Evolutionary conservation across 2,113 vertebrate genomes (phyloP), one percentile per base, ranked within the genome.

Genomic region (Strix uralensis): DNA sequence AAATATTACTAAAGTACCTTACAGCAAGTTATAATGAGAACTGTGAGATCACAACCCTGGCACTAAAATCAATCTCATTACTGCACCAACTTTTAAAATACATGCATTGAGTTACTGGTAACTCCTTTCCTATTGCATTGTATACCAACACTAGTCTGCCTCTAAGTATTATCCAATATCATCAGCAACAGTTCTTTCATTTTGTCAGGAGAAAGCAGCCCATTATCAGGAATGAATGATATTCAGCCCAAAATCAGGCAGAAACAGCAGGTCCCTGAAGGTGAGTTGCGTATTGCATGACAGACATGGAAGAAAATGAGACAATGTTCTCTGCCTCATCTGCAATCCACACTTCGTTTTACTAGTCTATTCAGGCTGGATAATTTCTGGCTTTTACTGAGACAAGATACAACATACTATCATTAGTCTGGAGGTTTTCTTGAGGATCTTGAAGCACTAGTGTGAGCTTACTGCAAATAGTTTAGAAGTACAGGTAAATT

Each of bases 111-210:
- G 54, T 52, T 70, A 15, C 32, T 23, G 20, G 30, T 42, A 54
- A 85, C 13, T 59, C 26, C 1, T 0, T 32, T 42, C 26, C 62
- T 34, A 2, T 13, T 42, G 17, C 19, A 27, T 1, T 54, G n/a
- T 21, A 61, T 4, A 7, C 25, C 13, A 22, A 7, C 42, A 62
- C 12, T 11, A 14, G 10, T 69, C 46, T 67, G 30, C 27, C n/a
- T 74, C 22, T 22, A 38, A 70, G 23, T 49, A 55, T 22, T 17
- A 51, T 5, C 34, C 61, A 57, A 4, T 0, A 22, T 12, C 44
- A 55, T 8, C 54, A 61, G 20, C 47, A 51, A 40, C 15, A 49
- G 6, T 7, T 46, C 18, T 14, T 49, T 13, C 51, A 20, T 10
- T 27, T 70, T 71, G 52, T 47, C n/a, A 30, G 30, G 3, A 26